Percentiles rank a stretch among this genome's conserved stretches.
Conservation (phyloP, 1,140 invertebrate genomes). For the Camponotus pennsylvanicus region DNA sequence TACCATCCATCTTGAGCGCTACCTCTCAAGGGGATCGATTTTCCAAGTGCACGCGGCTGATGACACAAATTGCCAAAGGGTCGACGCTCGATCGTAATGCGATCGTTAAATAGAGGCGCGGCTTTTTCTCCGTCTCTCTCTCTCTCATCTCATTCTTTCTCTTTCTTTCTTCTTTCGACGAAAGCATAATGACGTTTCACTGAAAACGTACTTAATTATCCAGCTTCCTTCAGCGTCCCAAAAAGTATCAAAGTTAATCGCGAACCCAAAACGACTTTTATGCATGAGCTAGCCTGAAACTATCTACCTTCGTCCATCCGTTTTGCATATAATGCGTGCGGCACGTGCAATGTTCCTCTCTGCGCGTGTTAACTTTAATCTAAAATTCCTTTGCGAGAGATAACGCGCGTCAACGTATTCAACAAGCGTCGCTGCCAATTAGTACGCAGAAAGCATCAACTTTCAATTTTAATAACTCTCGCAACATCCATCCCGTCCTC, state of each 20-base stretch:
- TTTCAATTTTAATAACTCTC: slow-evolving; percentile 37
- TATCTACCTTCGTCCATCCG: slow-evolving; percentile 22
- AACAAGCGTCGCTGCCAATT: slow-evolving; percentile 39
- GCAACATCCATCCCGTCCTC: not conserved
- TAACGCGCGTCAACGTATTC: slow-evolving; percentile 40
- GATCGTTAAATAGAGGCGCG: slow-evolving; percentile 73
- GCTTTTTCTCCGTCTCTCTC: slow-evolving; percentile 26
- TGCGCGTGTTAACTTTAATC: slow-evolving; percentile 46
- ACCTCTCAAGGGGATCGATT: slow-evolving; percentile 82
- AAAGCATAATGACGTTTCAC: not conserved
- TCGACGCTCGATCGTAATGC: slow-evolving; percentile 76
- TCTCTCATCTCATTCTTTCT: too few relatives aligned
- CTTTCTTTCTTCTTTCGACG: not conserved
- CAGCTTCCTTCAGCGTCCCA: not conserved
- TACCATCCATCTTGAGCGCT: slow-evolving; percentile 83
- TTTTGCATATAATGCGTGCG: slow-evolving; percentile 44
- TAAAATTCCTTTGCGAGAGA: slow-evolving; percentile 45
- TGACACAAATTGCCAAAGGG: slow-evolving; percentile 77
- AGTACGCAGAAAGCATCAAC: slow-evolving; percentile 15
- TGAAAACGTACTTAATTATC: slow-evolving; percentile 39
- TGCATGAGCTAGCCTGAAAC: slow-evolving; percentile 13
- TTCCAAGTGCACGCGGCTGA: slow-evolving; percentile 79
- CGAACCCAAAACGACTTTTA: slow-evolving; percentile 48
- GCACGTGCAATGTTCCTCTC: slow-evolving; percentile 4
- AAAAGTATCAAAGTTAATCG: slow-evolving; percentile 37